phyloP scores from a whole-genome alignment of 2,113 vertebrate genomes.

The Percina caprodes region DNA sequence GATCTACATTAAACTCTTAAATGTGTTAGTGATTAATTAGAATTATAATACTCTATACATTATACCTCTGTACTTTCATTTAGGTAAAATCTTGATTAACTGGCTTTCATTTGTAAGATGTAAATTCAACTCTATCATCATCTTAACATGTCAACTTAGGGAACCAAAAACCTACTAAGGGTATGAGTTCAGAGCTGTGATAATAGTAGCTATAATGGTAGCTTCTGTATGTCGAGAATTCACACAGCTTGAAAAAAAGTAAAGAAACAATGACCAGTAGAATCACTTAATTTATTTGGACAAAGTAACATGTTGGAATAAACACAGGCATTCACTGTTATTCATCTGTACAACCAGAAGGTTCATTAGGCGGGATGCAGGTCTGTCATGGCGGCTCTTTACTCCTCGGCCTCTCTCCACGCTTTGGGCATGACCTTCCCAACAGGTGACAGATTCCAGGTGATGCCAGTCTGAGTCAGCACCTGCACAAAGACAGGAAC shows the following conservation, averaged over 20 bases:
- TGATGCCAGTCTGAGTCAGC: slow-evolving; percentile 85
- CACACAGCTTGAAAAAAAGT: background rate
- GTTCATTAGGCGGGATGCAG: slow-evolving; percentile 26
- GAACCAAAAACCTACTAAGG: background rate
- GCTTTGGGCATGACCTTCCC: slow-evolving; percentile 89
- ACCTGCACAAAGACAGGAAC: slow-evolving; percentile 80
- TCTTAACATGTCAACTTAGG: background rate
- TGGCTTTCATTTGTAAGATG: background rate
- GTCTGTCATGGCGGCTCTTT: slow-evolving; percentile 37
- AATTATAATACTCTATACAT: background rate
- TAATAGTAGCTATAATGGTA: background rate
- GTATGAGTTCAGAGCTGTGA: background rate
- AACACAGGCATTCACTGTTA: slow-evolving; percentile 56
- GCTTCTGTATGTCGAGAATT: background rate
- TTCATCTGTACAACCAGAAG: slow-evolving; percentile 75
- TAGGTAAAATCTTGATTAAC: background rate
- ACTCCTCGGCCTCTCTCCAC: slow-evolving; percentile 86
- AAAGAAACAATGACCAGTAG: background rate
- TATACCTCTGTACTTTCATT: background rate
- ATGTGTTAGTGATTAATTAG: too few relatives aligned
- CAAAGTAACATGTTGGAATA: slow-evolving; percentile 67
- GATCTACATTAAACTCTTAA: too few relatives aligned
- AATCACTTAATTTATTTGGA: slow-evolving; percentile 75
- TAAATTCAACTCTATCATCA: background rate
- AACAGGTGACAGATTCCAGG: slow-evolving; percentile 93